Percentiles rank a stretch among this genome's conserved stretches.
Conservation (phyloP, 2,797 vertebrate species). For the Halcyon chelicuti region DNA sequence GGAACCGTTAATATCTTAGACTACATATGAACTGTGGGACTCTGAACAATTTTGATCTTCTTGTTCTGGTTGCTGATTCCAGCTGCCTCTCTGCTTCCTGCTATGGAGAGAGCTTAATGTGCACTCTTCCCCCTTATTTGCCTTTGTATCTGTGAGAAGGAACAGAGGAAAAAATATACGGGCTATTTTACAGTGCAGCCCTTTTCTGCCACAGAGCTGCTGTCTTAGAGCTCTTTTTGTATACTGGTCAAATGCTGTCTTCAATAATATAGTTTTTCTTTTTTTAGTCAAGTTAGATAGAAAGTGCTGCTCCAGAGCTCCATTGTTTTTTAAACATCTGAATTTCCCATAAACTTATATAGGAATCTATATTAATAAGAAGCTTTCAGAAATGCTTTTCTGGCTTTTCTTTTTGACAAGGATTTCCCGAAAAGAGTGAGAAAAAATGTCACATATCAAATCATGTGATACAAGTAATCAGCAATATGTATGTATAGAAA, state of each 20-base stretch:
- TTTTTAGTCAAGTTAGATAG: background rate
- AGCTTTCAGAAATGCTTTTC: rapidly evolving
- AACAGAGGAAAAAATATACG: background rate
- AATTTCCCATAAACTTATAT: background rate
- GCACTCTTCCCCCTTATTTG: background rate
- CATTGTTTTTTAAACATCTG: background rate
- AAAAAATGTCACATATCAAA: background rate
- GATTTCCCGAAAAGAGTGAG: background rate
- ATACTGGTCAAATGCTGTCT: background rate
- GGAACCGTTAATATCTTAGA: background rate
- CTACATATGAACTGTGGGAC: background rate
- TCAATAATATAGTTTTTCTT: rapidly evolving
- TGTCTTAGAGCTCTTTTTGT: background rate
- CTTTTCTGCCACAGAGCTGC: background rate
- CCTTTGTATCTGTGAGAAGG: background rate
- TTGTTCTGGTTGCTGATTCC: background rate
- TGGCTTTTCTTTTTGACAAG: rapidly evolving
- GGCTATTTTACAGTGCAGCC: rapidly evolving
- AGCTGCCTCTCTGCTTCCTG: background rate
- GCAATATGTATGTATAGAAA: background rate
- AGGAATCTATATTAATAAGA: background rate
- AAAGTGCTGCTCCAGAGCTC: background rate
- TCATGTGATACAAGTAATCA: rapidly evolving
- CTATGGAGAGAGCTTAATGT: background rate
- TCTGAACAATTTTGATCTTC: background rate